These are phyloP conservation scores for Choloepus hoffmanni DNA, from an alignment of 2,113 vertebrate genomes.

Conservation along the genomic window DNA sequence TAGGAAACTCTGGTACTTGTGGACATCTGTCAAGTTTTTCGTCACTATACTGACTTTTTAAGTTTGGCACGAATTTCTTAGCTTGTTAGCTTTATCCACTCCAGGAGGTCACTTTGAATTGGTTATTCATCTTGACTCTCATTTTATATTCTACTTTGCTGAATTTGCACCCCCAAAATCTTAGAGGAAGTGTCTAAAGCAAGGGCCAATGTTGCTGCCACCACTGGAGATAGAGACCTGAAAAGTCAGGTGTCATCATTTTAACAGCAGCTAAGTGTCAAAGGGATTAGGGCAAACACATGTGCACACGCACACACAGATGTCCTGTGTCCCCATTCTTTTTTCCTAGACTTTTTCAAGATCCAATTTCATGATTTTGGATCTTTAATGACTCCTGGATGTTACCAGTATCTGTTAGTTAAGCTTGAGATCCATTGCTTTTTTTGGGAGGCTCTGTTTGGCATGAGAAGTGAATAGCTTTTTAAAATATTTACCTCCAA, in stretches of 20 bases:
- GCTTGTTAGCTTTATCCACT: neutral
- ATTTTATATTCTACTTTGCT: neutral
- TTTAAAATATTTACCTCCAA: neutral
- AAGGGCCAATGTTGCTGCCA: neutral
- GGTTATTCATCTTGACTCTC: neutral
- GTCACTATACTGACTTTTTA: neutral
- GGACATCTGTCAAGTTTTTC: neutral
- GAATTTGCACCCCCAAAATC: neutral
- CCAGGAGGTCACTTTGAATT: neutral
- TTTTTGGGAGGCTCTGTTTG: neutral
- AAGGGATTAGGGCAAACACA: fast-evolving
- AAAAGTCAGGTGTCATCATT: fast-evolving
- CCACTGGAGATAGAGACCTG: neutral
- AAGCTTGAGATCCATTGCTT: neutral
- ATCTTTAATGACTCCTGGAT: neutral
- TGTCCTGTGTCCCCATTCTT: fast-evolving
- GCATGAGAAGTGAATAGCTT: neutral
- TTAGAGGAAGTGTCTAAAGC: neutral
- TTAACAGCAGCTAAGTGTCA: fast-evolving
- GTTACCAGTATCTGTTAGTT: neutral
- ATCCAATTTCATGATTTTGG: neutral
- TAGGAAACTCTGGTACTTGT: fast-evolving
- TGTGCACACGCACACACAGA: fast-evolving
- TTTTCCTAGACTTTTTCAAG: neutral
- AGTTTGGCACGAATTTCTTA: neutral